Evolutionary conservation across 2,113 vertebrate genomes (phyloP).

Genomic region (Felis chaus): DNA sequence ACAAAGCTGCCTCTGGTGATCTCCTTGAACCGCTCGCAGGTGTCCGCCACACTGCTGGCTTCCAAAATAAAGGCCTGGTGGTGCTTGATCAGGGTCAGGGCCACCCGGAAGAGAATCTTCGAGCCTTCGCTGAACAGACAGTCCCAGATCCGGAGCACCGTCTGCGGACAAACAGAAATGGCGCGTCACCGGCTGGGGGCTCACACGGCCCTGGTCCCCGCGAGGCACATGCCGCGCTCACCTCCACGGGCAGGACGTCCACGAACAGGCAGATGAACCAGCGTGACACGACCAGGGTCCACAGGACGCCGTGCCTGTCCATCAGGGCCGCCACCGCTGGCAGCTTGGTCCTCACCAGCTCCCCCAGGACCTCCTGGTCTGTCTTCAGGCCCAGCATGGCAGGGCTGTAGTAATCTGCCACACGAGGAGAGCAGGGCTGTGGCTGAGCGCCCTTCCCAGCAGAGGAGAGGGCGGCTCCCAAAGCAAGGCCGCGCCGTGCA

Average conservation of each 20-base stretch:
- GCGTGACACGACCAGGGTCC: slow-evolving; percentile 94
- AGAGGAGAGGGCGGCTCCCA: not conserved
- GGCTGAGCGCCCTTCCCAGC: no score
- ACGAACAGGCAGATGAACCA: slow-evolving; percentile 99
- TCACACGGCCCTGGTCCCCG: rapidly evolving
- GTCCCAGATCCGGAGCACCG: slow-evolving; percentile 97
- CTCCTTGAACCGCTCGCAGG: slow-evolving; percentile 94
- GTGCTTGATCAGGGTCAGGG: slow-evolving; percentile 93
- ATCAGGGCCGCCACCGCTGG: slow-evolving; percentile 92
- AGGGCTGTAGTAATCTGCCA: slow-evolving; percentile 93
- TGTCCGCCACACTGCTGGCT: slow-evolving; percentile 89
- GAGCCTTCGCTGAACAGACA: slow-evolving; percentile 97
- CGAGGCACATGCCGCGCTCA: slow-evolving; percentile 46
- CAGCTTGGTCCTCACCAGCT: slow-evolving; percentile 93
- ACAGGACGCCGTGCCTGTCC: slow-evolving; percentile 90
- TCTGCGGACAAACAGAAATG: slow-evolving; percentile 83
- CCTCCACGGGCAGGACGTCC: slow-evolving; percentile 96
- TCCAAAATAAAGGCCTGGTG: slow-evolving; percentile 92
- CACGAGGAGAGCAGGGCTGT: not conserved
- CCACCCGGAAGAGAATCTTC: slow-evolving; percentile 96
- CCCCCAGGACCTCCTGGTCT: slow-evolving; percentile 95
- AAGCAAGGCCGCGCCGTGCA: not conserved
- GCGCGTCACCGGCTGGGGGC: rapidly evolving
- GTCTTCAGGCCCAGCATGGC: slow-evolving; percentile 94
- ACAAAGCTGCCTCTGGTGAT: slow-evolving; percentile 91